Evolutionary conservation across 2,797 vertebrate genomes (phyloP).

Genomic region (Capromys pilorides): DNA sequence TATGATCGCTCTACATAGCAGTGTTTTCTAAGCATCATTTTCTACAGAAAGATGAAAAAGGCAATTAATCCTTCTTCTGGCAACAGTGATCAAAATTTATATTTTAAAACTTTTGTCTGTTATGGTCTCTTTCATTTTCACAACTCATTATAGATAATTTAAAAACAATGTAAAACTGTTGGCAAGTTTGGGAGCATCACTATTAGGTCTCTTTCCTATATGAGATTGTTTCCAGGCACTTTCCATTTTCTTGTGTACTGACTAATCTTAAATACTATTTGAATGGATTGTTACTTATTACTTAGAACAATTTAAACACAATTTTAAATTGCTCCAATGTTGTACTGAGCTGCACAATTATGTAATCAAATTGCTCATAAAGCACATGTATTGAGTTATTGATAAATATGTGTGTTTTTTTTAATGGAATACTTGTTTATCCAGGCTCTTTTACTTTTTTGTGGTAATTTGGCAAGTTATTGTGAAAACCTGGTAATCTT

Average conservation of each 20-base stretch:
- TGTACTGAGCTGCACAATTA: slow-evolving; percentile 56
- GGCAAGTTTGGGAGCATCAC: slow-evolving; percentile 13
- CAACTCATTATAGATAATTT: slow-evolving; percentile 17
- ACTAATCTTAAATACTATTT: slow-evolving; percentile 56
- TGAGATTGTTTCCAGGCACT: slow-evolving; percentile 35
- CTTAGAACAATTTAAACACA: slow-evolving; percentile 56
- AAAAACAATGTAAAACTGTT: slow-evolving; percentile 37
- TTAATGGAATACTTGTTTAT: slow-evolving; percentile 31
- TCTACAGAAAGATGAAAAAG: slow-evolving; percentile 17
- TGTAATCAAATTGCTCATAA: slow-evolving; percentile 51
- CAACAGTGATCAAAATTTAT: neutral
- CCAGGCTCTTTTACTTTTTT: neutral
- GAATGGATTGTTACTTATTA: slow-evolving; percentile 32
- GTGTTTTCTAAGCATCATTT: slow-evolving; percentile 4
- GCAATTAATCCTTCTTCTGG: neutral
- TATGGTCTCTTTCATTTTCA: neutral
- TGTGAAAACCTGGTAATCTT: neutral
- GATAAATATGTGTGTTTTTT: slow-evolving; percentile 20
- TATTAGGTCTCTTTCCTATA: slow-evolving; percentile 33
- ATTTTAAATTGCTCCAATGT: slow-evolving; percentile 48
- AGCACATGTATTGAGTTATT: neutral
- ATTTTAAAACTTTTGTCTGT: neutral
- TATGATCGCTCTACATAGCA: neutral
- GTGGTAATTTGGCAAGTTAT: neutral
- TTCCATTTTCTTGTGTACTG: slow-evolving; percentile 17